Percentiles rank a stretch among this genome's conserved stretches.
These are phyloP conservation scores for Apteryx owenii DNA, from an alignment of 2,113 vertebrate genomes.

Conservation along the genomic window DNA sequence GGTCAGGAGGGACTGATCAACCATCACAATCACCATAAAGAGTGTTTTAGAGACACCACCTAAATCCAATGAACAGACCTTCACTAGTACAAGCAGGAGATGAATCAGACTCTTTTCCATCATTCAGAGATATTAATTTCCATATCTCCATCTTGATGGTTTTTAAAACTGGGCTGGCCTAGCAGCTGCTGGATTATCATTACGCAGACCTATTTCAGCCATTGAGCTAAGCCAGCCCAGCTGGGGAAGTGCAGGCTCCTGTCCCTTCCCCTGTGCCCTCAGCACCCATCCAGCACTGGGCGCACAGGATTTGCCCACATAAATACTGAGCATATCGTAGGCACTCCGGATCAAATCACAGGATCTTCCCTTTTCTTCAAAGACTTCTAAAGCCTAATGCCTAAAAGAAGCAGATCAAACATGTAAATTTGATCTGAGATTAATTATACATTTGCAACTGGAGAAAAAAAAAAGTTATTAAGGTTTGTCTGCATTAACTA, in stretches of 20 bases:
- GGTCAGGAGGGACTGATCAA: not conserved
- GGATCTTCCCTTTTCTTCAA: conserved; percentile 1
- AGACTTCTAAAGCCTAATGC: not conserved
- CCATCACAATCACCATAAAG: too few species aligned
- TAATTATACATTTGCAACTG: conserved; percentile 36
- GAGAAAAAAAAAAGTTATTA: not conserved
- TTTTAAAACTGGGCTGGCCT: not conserved
- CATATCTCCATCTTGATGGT: not conserved
- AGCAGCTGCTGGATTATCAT: not conserved
- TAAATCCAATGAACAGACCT: not conserved
- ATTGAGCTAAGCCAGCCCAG: too few species aligned
- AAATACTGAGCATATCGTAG: not conserved
- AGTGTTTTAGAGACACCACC: not conserved
- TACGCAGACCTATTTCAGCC: not conserved
- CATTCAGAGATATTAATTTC: not conserved
- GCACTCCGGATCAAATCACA: not conserved
- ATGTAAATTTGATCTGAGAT: conserved; percentile 40
- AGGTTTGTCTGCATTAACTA: not conserved
- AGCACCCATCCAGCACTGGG: not conserved
- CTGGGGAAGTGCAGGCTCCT: not conserved
- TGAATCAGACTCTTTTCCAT: not conserved
- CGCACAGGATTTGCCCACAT: rapidly evolving
- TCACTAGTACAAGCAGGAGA: not conserved
- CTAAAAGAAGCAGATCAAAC: conserved; percentile 55
- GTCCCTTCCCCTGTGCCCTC: too few species aligned